Evolutionary conservation across 2,888 invertebrate genomes (phyloP).

Genomic region (Athalia circularis): DNA sequence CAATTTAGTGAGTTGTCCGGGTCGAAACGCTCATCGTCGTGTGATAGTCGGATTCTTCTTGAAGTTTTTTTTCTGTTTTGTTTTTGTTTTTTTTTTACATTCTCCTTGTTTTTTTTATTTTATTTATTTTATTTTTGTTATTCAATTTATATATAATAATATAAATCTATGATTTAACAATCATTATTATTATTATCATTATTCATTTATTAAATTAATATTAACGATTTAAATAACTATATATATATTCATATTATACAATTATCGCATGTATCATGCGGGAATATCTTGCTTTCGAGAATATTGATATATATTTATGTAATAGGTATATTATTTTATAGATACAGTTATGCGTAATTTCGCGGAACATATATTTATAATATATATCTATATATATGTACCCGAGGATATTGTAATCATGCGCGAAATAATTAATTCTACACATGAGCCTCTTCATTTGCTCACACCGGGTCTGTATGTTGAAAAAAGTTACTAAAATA

Average conservation of each 20-base stretch:
- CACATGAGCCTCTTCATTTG: too few species aligned
- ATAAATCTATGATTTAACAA: constrained; percentile 4
- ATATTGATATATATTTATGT: too few species aligned
- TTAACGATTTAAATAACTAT: background rate
- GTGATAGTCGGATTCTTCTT: background rate
- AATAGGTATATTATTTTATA: too few species aligned
- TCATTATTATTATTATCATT: constrained; percentile 7
- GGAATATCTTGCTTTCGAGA: too few species aligned
- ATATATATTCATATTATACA: background rate
- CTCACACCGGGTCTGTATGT: too few species aligned
- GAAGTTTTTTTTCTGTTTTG: background rate
- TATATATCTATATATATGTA: too few species aligned
- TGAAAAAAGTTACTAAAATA: too few species aligned
- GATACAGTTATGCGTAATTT: too few species aligned
- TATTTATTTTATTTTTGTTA: background rate
- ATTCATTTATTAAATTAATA: background rate
- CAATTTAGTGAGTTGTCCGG: constrained; percentile 36
- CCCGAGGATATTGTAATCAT: too few species aligned
- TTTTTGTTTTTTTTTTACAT: background rate
- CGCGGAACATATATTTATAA: too few species aligned
- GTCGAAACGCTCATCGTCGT: constrained; percentile 16
- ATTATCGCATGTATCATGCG: background rate
- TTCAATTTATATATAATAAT: constrained; percentile 6
- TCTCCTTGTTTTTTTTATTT: background rate
- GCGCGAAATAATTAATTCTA: too few species aligned